These are phyloP conservation scores for Patiria miniata DNA, from an alignment of 35 echinoderm and acorn worm genomes.

Conservation along the genomic window DNA sequence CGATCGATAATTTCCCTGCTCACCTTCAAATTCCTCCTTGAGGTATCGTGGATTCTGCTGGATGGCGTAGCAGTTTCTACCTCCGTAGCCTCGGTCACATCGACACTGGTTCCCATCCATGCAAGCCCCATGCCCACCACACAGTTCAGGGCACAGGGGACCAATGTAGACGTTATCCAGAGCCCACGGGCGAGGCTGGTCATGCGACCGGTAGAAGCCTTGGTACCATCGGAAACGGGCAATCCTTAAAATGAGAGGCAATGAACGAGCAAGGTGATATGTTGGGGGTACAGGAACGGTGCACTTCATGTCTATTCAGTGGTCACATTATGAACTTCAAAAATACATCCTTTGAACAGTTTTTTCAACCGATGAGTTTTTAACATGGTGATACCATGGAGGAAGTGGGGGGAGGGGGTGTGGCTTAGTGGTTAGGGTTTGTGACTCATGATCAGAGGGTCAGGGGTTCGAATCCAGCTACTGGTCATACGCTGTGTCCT, in stretches of 20 bases:
- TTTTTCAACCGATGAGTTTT: no score
- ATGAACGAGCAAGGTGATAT: no score
- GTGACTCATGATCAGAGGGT: no score
- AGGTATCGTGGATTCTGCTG: slow-evolving; percentile 52
- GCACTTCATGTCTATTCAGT: no score
- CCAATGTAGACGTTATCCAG: slow-evolving; percentile 94
- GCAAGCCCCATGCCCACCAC: slow-evolving; percentile 76
- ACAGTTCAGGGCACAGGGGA: slow-evolving; percentile 62
- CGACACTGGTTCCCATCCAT: slow-evolving; percentile 60
- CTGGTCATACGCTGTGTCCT: no score
- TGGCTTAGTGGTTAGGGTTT: no score
- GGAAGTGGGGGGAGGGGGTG: no score
- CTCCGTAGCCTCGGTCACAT: slow-evolving; percentile 81
- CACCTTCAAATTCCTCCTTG: slow-evolving; percentile 92
- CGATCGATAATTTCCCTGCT: background rate
- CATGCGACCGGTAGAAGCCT: slow-evolving; percentile 51
- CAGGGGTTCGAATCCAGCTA: no score
- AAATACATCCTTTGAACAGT: no score
- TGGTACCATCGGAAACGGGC: slow-evolving; percentile 93
- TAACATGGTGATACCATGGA: no score
- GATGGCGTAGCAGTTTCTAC: slow-evolving; percentile 32
- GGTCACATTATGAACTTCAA: no score
- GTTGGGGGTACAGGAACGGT: no score
- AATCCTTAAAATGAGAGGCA: slow-evolving; percentile 40
- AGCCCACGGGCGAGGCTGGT: slow-evolving; percentile 71